These are phyloP conservation scores for Leptinotarsa defecta DNA, from an alignment of 1,140 invertebrate genomes.

Conservation along the genomic window DNA sequence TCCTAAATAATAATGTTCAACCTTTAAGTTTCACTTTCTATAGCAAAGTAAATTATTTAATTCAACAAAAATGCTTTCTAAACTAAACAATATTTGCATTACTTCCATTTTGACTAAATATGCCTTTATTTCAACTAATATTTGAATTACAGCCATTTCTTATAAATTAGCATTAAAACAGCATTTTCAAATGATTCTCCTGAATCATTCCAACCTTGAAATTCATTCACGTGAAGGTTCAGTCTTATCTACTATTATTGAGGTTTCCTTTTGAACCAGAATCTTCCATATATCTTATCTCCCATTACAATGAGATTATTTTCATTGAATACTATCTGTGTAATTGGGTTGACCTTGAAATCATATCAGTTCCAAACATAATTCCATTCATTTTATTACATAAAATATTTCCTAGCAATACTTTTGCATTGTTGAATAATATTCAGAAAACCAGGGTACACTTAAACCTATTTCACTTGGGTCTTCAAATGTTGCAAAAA, in stretches of 20 bases:
- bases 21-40: too few species aligned
- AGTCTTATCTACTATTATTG: neutral
- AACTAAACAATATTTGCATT: too few species aligned
- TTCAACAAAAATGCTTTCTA: too few species aligned
- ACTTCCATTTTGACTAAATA: too few species aligned
- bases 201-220: neutral
- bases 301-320: neutral
- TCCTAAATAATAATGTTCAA: too few species aligned
- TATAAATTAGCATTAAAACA: too few species aligned
- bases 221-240: neutral
- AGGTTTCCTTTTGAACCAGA: neutral
- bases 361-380: neutral
- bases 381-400: conserved; percentile 4
- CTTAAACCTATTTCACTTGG: conserved; percentile 74
- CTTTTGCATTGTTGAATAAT: conserved; percentile 34
- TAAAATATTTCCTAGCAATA: conserved; percentile 26
- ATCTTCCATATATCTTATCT: neutral
- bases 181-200: too few species aligned
- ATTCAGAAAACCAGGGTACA: conserved; percentile 18
- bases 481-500: conserved; percentile 95
- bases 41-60: too few species aligned
- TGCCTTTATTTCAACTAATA: too few species aligned
- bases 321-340: neutral
- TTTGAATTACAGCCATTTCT: too few species aligned
- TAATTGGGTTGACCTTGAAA: neutral